Evolutionary conservation across 2,888 invertebrate species (phyloP).

Genomic region (Pelosia muscerda): DNA sequence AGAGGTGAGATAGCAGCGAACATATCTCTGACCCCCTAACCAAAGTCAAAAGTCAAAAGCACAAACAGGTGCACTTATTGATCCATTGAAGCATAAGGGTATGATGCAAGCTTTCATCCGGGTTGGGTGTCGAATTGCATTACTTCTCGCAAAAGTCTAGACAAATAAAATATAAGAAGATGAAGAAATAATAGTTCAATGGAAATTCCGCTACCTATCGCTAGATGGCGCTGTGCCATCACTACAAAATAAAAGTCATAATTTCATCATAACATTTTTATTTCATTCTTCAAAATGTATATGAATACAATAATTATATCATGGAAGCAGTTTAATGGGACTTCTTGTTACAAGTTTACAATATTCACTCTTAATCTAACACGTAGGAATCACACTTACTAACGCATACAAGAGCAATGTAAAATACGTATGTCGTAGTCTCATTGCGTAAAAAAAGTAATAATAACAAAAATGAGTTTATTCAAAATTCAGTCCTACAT

Average conservation of each 20-base stretch:
- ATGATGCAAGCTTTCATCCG: background rate
- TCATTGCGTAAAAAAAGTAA: slow-evolving; percentile 46
- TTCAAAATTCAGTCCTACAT: slow-evolving; percentile 67
- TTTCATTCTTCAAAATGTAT: slow-evolving; percentile 76
- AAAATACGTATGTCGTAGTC: slow-evolving; percentile 36
- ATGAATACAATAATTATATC: slow-evolving; percentile 73
- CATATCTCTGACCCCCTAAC: too few relatives aligned
- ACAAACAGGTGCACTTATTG: too few relatives aligned
- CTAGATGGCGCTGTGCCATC: background rate
- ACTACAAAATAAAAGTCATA: slow-evolving; percentile 33
- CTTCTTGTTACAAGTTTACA: slow-evolving; percentile 60
- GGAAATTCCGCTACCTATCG: background rate
- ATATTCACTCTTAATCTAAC: slow-evolving; percentile 47
- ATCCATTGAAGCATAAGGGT: background rate
- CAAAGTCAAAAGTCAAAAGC: too few relatives aligned
- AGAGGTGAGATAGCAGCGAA: too few relatives aligned
- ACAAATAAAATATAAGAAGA: too few relatives aligned
- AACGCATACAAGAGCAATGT: slow-evolving; percentile 51
- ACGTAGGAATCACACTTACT: slow-evolving; percentile 52
- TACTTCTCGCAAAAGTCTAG: background rate
- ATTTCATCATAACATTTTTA: slow-evolving; percentile 71
- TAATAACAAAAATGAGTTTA: slow-evolving; percentile 44
- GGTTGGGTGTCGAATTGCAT: too few relatives aligned
- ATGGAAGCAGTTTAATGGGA: slow-evolving; percentile 83
- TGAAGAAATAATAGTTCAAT: background rate